These are phyloP conservation scores for Pluvialis apricaria DNA, from an alignment of 2,113 vertebrate genomes.

Conservation along the genomic window DNA sequence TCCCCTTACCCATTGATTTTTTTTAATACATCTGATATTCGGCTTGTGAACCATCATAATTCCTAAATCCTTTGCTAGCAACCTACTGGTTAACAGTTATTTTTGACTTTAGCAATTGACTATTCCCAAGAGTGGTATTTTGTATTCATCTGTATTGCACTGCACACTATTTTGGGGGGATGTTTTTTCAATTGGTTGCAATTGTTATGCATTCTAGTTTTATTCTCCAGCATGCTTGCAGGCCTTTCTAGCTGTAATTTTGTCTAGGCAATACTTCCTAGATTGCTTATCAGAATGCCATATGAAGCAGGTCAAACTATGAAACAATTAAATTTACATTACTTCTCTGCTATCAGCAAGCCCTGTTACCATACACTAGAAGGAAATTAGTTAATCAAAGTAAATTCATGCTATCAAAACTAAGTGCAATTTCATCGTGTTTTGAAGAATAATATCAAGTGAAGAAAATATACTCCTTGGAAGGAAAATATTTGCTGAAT, in stretches of 20 bases:
- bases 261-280: background rate
- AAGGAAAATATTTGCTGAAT: background rate
- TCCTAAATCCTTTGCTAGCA: background rate
- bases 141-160: background rate
- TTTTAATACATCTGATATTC: background rate
- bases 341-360: background rate
- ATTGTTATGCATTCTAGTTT: accelerated
- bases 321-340: background rate
- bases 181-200: background rate
- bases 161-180: background rate
- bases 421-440: background rate
- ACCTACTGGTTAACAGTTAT: background rate
- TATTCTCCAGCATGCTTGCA: background rate
- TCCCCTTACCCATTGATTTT: background rate
- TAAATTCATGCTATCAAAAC: background rate
- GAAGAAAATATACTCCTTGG: background rate
- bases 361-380: background rate
- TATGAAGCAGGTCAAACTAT: background rate
- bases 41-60: background rate
- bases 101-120: background rate
- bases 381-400: background rate
- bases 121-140: background rate
- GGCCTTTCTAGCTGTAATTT: background rate
- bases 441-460: background rate
- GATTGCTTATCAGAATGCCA: background rate